These are phyloP conservation scores for Spizaetus ornatus DNA, from an alignment of 2,113 vertebrate species.

Conservation along the genomic window DNA sequence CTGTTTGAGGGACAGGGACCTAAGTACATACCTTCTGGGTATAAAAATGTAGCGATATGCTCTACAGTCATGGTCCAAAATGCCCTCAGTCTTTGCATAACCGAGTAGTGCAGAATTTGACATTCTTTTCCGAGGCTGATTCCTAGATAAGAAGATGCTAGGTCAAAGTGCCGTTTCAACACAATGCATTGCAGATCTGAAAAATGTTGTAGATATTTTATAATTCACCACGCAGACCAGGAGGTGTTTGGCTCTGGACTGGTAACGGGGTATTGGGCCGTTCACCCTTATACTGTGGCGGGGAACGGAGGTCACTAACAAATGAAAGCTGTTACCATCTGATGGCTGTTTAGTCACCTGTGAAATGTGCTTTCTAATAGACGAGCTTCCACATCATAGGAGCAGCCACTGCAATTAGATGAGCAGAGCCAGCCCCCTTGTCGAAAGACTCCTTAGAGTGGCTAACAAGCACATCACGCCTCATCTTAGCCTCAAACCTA, in stretches of 20 bases:
- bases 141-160: background rate
- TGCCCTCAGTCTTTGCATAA: background rate
- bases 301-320: background rate
- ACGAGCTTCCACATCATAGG: conserved; percentile 10
- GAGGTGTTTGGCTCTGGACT: background rate
- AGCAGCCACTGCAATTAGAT: background rate
- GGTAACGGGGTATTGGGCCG: rapidly evolving
- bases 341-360: conserved; percentile 27
- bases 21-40: background rate
- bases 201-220: background rate
- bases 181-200: background rate
- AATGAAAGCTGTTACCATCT: conserved; percentile 13
- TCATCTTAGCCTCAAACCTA: background rate
- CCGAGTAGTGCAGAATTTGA: background rate
- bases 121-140: background rate
- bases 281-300: rapidly evolving
- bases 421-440: background rate
- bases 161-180: background rate
- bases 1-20: background rate
- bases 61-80: background rate
- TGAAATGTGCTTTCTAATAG: conserved; percentile 45
- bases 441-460: background rate
- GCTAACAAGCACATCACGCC: background rate
- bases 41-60: background rate
- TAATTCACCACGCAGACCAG: background rate